phyloP scores from a whole-genome alignment of 2,797 vertebrate species.

The Brachymystax lenok region DNA sequence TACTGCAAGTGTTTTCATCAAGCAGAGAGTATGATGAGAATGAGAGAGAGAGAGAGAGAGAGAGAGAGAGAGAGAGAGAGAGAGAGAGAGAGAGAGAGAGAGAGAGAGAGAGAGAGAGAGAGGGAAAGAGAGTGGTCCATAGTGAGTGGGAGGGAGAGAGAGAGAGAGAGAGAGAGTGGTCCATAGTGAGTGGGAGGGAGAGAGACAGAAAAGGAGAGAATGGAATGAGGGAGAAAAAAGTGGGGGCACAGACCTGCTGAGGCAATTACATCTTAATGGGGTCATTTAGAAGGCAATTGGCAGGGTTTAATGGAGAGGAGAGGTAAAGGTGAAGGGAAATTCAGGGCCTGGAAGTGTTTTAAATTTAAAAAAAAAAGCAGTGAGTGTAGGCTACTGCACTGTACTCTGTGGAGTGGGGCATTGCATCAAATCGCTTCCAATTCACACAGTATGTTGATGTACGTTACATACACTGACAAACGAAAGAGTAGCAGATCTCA shows the following conservation, averaged over 20 bases:
- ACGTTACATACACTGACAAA: background rate
- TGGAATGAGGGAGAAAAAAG: conserved; percentile 93
- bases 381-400: conserved; percentile 81
- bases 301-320: conserved; percentile 99
- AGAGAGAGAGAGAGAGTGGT: conserved; percentile 59
- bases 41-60: background rate
- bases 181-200: background rate
- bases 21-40: conserved; percentile 6
- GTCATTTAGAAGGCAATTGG: conserved; percentile 99
- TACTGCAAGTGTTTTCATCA: background rate
- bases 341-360: conserved; percentile 99
- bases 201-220: conserved; percentile 50
- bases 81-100: background rate
- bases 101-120: background rate
- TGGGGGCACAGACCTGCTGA: conserved; percentile 98
- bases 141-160: background rate
- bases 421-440: conserved; percentile 1
- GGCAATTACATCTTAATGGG: conserved; percentile 99
- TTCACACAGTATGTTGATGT: background rate
- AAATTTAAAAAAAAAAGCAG: conserved; percentile 94
- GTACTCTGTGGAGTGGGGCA: conserved; percentile 75
- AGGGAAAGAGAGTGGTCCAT: conserved; percentile 4
- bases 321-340: conserved; percentile 99
- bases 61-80: conserved; percentile 3
- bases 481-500: background rate